Evolutionary conservation across 2,797 vertebrate species (phyloP), one percentile per base, ranked within the genome.

Genomic region (Sebastiscus tertius): DNA sequence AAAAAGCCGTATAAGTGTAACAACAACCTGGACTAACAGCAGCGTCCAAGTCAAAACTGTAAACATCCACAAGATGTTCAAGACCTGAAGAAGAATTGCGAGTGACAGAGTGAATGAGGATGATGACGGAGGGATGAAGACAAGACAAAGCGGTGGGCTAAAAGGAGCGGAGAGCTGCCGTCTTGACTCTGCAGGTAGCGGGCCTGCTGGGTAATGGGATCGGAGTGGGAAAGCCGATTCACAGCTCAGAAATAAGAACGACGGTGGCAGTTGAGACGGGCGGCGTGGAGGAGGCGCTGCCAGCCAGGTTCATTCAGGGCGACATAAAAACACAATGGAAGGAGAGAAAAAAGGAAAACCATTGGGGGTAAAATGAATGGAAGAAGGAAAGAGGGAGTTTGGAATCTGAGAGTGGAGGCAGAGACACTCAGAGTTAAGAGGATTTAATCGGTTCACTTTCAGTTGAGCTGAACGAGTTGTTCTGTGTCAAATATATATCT

Each of bases 171-270:
- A 89, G 81, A 54, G 80, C 78, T 68, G 61, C 55, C 20, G 22
- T 18, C 76, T 72, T 16, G 31, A 67, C 80, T 73, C 56, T 26
- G 63, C 79, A 74, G 86, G 88, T 78, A 80, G 34, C n/a, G 8
- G 56, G 52, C 34, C 16, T 29, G 73, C 3, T 2, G 20, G 60
- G 81, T 91, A 83, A 91, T 88, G 83, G 77, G 90, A 91, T 91
- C 84, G 72, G 82, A 88, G 71, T 24, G 39, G 85, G 81, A 87
- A 88, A 86, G 87, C 83, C 72, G 85, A 89, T 90, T 91, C 86
- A 73, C 27, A 46, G 80, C 83, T 88, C 79, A 81, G 83, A 79
- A 86, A 84, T 89, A 88, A 72, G 79, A 90, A 85, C 63, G 6
- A 36, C 9, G 70, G 81, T 68, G 77, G 85, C 79, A 81, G 81